Percentiles rank a stretch among this genome's conserved stretches.
phyloP scores from a whole-genome alignment of 2,888 invertebrate species.

The Melanostoma mellinum region DNA sequence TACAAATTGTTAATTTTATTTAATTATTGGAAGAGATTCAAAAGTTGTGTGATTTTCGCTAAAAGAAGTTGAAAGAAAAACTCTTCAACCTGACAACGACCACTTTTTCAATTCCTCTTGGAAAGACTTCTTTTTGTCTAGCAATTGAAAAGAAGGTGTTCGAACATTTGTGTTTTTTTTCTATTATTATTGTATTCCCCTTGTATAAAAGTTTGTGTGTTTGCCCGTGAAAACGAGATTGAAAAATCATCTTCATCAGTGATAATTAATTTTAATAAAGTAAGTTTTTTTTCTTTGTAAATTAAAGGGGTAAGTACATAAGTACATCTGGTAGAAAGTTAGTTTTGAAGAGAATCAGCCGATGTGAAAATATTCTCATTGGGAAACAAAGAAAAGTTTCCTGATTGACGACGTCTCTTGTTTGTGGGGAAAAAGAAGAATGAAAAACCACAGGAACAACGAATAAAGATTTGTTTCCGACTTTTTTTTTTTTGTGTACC shows the following conservation, averaged over 20 bases:
- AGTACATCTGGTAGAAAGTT: slow-evolving; percentile 1
- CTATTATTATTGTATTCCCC: not conserved
- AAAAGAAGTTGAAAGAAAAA: slow-evolving; percentile 6
- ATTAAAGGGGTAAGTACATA: not conserved
- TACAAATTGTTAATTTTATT: slow-evolving; percentile 47
- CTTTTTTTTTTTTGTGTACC: slow-evolving; percentile 39
- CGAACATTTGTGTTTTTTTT: slow-evolving; percentile 32
- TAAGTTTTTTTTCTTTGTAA: slow-evolving; percentile 33
- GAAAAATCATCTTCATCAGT: slow-evolving; percentile 31
- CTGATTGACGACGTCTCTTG: slow-evolving; percentile 35
- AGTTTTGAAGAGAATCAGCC: slow-evolving; percentile 37
- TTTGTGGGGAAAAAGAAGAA: not conserved
- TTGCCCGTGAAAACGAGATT: slow-evolving; percentile 53
- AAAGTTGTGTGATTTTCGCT: slow-evolving; percentile 30
- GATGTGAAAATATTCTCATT: slow-evolving; percentile 17
- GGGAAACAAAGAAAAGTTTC: slow-evolving; percentile 50
- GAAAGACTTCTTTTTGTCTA: slow-evolving; percentile 46
- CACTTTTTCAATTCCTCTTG: slow-evolving; percentile 51
- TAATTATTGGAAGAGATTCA: slow-evolving; percentile 9
- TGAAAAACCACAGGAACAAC: slow-evolving; percentile 39
- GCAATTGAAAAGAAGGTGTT: slow-evolving; percentile 44
- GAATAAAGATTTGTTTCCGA: slow-evolving; percentile 50
- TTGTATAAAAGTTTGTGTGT: slow-evolving; percentile 30
- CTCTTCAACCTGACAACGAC: slow-evolving; percentile 39
- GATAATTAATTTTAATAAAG: slow-evolving; percentile 14